Percentiles rank a stretch among this genome's conserved stretches.
These are phyloP conservation scores for Ennomos erosarius DNA, from an alignment of 2,888 invertebrate genomes.

Conservation along the genomic window DNA sequence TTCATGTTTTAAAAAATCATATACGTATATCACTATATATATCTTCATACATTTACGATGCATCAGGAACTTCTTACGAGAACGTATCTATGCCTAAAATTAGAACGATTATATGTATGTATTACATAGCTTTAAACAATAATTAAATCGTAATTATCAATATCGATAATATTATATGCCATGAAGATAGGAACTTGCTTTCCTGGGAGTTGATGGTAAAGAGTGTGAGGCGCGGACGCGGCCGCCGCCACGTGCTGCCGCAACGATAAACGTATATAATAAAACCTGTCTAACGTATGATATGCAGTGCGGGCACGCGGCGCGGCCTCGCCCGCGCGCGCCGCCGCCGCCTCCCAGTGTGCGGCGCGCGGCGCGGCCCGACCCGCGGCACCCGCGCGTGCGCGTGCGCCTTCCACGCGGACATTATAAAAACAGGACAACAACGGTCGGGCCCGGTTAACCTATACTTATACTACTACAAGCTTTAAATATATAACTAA, in stretches of 20 bases:
- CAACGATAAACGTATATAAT: slow-evolving; percentile 83
- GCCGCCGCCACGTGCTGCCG: slow-evolving; percentile 74
- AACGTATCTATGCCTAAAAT: slow-evolving; percentile 86
- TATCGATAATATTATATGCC: slow-evolving; percentile 86
- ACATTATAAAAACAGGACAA: slow-evolving; percentile 59
- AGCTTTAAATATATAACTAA: slow-evolving; percentile 84
- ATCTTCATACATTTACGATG: slow-evolving; percentile 85
- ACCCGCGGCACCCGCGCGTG: slow-evolving; percentile 61
- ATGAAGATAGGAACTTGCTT: slow-evolving; percentile 87
- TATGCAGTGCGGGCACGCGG: slow-evolving; percentile 76
- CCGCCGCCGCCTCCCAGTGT: slow-evolving; percentile 82
- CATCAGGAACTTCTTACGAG: slow-evolving; percentile 86
- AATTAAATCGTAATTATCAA: slow-evolving; percentile 86
- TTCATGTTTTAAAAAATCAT: slow-evolving; percentile 84
- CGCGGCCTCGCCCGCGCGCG: slow-evolving; percentile 69
- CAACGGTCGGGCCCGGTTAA: slow-evolving; percentile 71
- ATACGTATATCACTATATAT: slow-evolving; percentile 85
- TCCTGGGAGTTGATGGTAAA: slow-evolving; percentile 84
- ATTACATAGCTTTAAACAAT: slow-evolving; percentile 87
- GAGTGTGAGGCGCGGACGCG: slow-evolving; percentile 71
- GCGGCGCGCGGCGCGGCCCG: slow-evolving; percentile 75
- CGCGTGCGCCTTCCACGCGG: slow-evolving; percentile 37
- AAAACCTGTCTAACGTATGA: slow-evolving; percentile 85
- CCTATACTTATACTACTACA: slow-evolving; percentile 82
- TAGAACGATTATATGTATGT: slow-evolving; percentile 86